phyloP scores from a whole-genome alignment of 2,113 vertebrate species.

The Sula dactylatra region DNA sequence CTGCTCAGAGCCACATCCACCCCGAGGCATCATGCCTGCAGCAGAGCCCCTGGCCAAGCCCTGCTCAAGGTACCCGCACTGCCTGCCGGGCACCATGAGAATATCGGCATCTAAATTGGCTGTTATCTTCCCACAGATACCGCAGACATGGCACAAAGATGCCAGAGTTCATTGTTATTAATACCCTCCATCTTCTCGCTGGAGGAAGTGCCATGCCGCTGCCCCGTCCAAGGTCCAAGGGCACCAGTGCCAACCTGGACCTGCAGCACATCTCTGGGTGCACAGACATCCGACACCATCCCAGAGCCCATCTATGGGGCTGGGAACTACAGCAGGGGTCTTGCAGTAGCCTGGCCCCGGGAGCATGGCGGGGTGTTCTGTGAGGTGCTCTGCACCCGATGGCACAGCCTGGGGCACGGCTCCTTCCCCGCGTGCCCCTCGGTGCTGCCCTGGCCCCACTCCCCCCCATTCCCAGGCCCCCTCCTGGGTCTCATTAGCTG shows the following conservation, averaged over 20 bases:
- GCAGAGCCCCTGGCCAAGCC: rapidly evolving
- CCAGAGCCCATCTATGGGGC: rapidly evolving
- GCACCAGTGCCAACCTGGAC: rapidly evolving
- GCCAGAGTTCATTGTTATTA: too few species aligned
- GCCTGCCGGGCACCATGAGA: background rate
- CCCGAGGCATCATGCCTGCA: background rate
- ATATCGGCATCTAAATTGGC: rapidly evolving
- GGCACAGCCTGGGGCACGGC: background rate
- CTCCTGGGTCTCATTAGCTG: slow-evolving; percentile 42
- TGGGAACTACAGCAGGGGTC: background rate
- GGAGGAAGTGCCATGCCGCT: rapidly evolving
- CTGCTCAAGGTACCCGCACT: rapidly evolving
- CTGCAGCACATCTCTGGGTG: background rate
- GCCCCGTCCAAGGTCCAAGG: background rate
- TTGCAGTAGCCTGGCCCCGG: rapidly evolving
- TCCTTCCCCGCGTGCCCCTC: rapidly evolving
- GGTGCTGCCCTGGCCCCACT: rapidly evolving
- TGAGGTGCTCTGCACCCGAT: background rate
- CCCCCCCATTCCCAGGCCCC: background rate
- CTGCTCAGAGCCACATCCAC: background rate
- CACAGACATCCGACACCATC: rapidly evolving
- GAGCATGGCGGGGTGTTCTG: background rate
- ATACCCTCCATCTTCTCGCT: background rate
- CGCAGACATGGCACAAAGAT: background rate
- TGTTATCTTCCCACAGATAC: rapidly evolving